A percentile compares a stretch with the other conserved stretches of the same genome.
Evolutionary conservation across 2,113 vertebrate species (phyloP).

Genomic region (Conger conger): DNA sequence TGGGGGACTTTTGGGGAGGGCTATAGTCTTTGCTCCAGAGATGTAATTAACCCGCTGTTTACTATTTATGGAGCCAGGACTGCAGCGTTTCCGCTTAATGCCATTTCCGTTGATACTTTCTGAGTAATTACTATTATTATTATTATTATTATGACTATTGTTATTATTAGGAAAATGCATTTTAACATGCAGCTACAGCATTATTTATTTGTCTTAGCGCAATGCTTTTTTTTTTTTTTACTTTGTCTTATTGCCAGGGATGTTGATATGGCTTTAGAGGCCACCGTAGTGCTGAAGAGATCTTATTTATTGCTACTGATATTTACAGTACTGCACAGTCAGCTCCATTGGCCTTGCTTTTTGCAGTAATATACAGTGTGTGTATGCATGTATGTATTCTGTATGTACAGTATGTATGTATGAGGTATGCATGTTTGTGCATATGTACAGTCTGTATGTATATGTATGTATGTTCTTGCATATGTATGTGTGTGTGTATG

Average conservation of each 20-base stretch:
- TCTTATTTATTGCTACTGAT: background rate
- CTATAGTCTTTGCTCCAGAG: conserved; percentile 40
- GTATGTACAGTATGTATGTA: no score
- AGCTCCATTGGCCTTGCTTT: conserved; percentile 61
- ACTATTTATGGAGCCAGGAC: conserved; percentile 87
- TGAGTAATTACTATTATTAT: conserved; percentile 54
- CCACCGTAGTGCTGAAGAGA: background rate
- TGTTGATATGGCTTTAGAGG: conserved; percentile 22
- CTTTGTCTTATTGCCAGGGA: conserved; percentile 43
- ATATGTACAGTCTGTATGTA: no score
- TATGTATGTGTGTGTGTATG: conserved; percentile 49
- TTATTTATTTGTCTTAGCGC: conserved; percentile 11
- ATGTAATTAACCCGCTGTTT: conserved; percentile 76
- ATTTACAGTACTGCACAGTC: background rate
- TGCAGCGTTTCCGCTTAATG: conserved; percentile 69
- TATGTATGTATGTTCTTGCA: no score
- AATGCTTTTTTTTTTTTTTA: conserved; percentile 50
- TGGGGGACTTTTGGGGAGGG: conserved; percentile 55
- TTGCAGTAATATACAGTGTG: conserved; percentile 61
- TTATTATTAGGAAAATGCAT: conserved; percentile 47
- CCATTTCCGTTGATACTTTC: conserved; percentile 67
- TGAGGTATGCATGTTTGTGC: no score
- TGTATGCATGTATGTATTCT: no score
- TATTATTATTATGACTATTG: conserved; percentile 60
- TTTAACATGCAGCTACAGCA: conserved; percentile 40